A percentile compares a stretch with the other conserved stretches of the same genome.
Evolutionary conservation across 2,888 invertebrate species (phyloP).

Genomic region (Pilophorus perplexus): DNA sequence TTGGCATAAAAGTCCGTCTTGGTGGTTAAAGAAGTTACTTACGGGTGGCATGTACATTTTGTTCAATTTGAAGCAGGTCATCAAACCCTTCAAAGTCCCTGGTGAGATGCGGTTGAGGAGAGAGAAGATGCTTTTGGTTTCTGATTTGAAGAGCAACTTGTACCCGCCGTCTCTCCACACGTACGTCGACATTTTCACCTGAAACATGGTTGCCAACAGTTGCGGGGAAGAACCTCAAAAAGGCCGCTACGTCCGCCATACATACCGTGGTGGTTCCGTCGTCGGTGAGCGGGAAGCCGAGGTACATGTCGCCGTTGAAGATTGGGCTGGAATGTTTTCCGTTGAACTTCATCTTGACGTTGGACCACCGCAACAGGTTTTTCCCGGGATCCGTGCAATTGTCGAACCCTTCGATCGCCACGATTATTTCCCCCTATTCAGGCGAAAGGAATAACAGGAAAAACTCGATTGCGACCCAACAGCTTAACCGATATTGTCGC

Average conservation of each 20-base stretch:
- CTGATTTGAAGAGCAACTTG: conserved; percentile 14
- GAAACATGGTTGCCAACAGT: too few species aligned
- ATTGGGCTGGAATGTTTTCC: background rate
- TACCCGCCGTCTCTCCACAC: background rate
- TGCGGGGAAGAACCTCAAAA: too few species aligned
- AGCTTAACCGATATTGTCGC: too few species aligned
- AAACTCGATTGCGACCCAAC: too few species aligned
- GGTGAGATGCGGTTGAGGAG: background rate
- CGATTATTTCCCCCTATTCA: conserved; percentile 1
- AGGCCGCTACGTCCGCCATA: too few species aligned
- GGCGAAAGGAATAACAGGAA: too few species aligned
- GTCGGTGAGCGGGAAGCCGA: conserved; percentile 1
- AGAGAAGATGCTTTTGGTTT: background rate
- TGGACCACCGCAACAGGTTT: background rate
- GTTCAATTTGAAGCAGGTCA: background rate
- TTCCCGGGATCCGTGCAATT: conserved; percentile 9
- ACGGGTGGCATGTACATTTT: background rate
- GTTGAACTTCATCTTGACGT: conserved; percentile 12
- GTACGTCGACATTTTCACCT: conserved; percentile 21
- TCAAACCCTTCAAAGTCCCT: background rate
- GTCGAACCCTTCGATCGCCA: conserved; percentile 2
- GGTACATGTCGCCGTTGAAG: background rate
- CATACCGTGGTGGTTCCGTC: background rate
- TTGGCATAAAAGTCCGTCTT: too few species aligned
- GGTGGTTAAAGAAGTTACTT: background rate